A percentile compares a stretch with the other conserved stretches of the same genome.
Conservation (phyloP, 2,888 invertebrate genomes). For the Dasypogon diadema region DNA sequence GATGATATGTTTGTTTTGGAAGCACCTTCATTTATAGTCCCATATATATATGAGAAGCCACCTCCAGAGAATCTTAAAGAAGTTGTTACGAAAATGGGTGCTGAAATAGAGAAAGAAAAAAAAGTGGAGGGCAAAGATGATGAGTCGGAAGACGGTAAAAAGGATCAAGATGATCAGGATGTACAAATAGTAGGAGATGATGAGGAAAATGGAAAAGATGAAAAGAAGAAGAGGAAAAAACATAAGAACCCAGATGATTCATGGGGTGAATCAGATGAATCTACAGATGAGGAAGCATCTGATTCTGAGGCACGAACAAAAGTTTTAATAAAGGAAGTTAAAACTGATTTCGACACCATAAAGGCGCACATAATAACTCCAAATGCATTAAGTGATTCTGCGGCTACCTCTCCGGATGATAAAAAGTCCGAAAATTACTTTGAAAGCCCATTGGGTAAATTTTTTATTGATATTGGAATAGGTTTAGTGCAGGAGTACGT, state of each 20-base stretch:
- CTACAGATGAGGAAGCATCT: constrained; percentile 69
- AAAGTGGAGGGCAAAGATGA: constrained; percentile 71
- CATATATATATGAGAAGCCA: constrained; percentile 92
- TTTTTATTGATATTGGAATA: constrained; percentile 91
- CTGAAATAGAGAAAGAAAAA: constrained; percentile 74
- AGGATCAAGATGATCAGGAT: constrained; percentile 62
- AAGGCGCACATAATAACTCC: constrained; percentile 69
- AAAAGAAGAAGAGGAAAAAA: constrained; percentile 63
- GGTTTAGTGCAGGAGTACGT: constrained; percentile 93
- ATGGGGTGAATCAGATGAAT: constrained; percentile 72
- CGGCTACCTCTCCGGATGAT: constrained; percentile 60
- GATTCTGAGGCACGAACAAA: constrained; percentile 70
- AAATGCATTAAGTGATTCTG: constrained; percentile 64
- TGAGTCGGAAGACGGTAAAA: constrained; percentile 70
- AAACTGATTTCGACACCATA: constrained; percentile 70
- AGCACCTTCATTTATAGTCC: constrained; percentile 93
- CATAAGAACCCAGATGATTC: constrained; percentile 72
- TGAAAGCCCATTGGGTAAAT: constrained; percentile 88
- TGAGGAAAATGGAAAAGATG: constrained; percentile 47
- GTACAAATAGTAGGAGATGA: constrained; percentile 54
- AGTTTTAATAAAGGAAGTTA: constrained; percentile 72
- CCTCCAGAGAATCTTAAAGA: constrained; percentile 83
- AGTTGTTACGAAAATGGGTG: constrained; percentile 75
- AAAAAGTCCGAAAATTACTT: constrained; percentile 80
- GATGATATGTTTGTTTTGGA: constrained; percentile 95